A percentile compares a stretch with the other conserved stretches of the same genome.
Evolutionary conservation across 2,113 vertebrate species (phyloP).

Genomic region (Tyrannus savana): DNA sequence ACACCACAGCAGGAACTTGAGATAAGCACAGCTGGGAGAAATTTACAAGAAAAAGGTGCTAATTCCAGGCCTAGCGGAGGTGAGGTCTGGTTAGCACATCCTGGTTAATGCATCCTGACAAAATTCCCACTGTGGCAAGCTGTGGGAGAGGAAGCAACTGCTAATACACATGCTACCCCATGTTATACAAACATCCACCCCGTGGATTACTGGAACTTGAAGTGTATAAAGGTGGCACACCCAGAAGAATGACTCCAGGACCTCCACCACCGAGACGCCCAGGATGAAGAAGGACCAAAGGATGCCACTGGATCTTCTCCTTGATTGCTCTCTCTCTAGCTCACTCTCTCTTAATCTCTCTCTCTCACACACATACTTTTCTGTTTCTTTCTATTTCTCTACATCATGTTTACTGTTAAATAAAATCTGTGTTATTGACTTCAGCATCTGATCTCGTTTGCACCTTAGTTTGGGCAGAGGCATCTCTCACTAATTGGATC

Average conservation of each 20-base stretch:
- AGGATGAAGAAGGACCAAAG: neutral
- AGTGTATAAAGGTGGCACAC: neutral
- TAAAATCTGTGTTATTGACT: neutral
- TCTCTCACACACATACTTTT: neutral
- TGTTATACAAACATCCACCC: neutral
- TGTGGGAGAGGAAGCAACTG: neutral
- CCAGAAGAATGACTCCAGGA: neutral
- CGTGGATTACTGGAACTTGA: neutral
- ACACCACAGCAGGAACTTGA: neutral
- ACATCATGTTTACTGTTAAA: neutral
- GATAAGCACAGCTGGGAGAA: neutral
- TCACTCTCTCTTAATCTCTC: neutral
- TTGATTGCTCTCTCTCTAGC: neutral
- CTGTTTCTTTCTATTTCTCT: neutral
- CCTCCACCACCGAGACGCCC: neutral
- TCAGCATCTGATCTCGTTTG: neutral
- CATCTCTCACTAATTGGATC: neutral
- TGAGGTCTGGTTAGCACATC: neutral
- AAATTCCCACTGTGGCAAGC: neutral
- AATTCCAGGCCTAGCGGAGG: neutral
- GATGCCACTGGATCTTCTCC: neutral
- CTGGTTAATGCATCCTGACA: neutral
- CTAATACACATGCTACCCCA: neutral
- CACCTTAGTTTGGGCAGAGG: neutral
- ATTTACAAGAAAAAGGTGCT: neutral